A percentile compares a stretch with the other conserved stretches of the same genome.
phyloP scores from a whole-genome alignment of 2,888 invertebrate genomes.

The Atrina japonica region DNA sequence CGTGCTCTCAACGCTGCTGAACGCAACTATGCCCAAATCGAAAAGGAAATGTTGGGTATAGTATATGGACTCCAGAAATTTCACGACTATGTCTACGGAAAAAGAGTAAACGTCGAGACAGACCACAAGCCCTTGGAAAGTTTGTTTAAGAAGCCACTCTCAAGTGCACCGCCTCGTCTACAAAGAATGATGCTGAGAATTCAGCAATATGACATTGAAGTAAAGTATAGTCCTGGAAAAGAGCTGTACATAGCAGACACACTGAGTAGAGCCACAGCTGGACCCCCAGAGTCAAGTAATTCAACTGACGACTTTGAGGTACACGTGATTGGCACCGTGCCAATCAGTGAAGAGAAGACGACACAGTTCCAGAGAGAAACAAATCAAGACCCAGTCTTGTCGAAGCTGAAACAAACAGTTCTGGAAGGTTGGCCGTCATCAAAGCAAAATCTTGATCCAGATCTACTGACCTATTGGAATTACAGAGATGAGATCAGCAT shows the following conservation, averaged over 20 bases:
- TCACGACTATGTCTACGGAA: constrained; percentile 55
- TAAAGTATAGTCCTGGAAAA: constrained; percentile 33
- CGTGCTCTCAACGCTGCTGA: constrained; percentile 58
- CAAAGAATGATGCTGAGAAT: constrained; percentile 46
- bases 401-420: constrained; percentile 28
- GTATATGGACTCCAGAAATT: constrained; percentile 56
- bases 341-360: constrained; percentile 22
- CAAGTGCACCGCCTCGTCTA: constrained; percentile 34
- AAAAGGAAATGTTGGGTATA: constrained; percentile 53
- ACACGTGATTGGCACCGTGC: constrained; percentile 29
- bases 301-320: constrained; percentile 16
- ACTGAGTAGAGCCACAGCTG: constrained; percentile 31
- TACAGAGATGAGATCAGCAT: constrained; percentile 39
- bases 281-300: no score
- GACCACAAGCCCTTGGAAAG: no score
- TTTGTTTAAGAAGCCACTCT: constrained; percentile 35
- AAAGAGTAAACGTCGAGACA: constrained; percentile 1
- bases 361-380: constrained; percentile 27
- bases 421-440: constrained; percentile 42
- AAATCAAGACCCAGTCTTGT: constrained; percentile 27
- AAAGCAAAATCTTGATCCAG: constrained; percentile 1
- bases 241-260: constrained; percentile 41
- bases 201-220: constrained; percentile 40
- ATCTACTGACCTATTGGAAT: constrained; percentile 33
- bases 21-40: constrained; percentile 56